phyloP scores from a whole-genome alignment of 2,888 invertebrate species.

The Leptopterna dolabrata region DNA sequence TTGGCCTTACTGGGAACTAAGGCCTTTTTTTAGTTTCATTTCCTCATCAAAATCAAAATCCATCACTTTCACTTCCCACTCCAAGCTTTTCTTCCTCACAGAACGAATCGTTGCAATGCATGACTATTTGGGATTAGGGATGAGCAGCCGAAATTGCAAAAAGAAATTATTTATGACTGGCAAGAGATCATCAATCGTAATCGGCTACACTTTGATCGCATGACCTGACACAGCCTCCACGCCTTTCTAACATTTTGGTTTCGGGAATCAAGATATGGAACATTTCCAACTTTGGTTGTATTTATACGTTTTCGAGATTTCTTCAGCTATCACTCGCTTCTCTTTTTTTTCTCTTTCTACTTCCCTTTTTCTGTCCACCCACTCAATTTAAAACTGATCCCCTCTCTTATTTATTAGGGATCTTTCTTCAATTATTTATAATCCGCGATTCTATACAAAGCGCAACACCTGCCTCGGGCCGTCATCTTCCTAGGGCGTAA shows the following conservation, averaged over 20 bases:
- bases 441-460: slow-evolving; percentile 35
- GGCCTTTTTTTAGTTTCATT: too few relatives aligned
- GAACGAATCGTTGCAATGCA: too few relatives aligned
- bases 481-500: neutral
- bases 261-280: slow-evolving; percentile 50
- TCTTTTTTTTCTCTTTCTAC: slow-evolving; percentile 22
- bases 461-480: slow-evolving; percentile 21
- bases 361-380: slow-evolving; percentile 44
- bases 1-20: too few relatives aligned
- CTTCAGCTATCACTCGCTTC: slow-evolving; percentile 44
- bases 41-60: too few relatives aligned
- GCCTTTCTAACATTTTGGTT: slow-evolving; percentile 42
- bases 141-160: too few relatives aligned
- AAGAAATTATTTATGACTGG: too few relatives aligned
- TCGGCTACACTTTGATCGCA: neutral
- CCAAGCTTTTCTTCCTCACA: too few relatives aligned
- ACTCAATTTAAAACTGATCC: slow-evolving; percentile 48
- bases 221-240: neutral
- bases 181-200: neutral
- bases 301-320: slow-evolving; percentile 53
- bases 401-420: slow-evolving; percentile 41
- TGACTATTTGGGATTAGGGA: too few relatives aligned
- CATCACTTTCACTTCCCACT: too few relatives aligned
- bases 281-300: slow-evolving; percentile 49
- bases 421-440: slow-evolving; percentile 53